Conservation (phyloP, 1,140 invertebrate species). For the Aphis gossypii region DNA sequence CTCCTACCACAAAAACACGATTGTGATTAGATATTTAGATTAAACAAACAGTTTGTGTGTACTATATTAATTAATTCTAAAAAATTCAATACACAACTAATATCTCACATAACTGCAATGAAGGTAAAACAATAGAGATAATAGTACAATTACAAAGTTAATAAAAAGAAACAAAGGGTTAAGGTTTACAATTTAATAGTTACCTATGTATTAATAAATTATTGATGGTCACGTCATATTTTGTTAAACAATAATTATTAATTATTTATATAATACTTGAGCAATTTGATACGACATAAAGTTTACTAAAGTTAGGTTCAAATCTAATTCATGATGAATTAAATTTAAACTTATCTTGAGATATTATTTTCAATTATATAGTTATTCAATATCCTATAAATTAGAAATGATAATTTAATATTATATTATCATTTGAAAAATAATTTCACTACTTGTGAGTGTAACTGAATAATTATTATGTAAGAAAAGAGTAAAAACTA, state of each 20-base stretch:
- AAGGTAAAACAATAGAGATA: no score
- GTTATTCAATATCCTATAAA: not conserved
- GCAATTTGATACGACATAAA: not conserved
- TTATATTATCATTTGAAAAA: not conserved
- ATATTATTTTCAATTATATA: not conserved
- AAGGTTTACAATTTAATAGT: not conserved
- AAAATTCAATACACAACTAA: no score
- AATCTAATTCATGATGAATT: no score
- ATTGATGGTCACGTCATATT: not conserved
- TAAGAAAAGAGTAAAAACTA: not conserved
- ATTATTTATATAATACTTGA: not conserved
- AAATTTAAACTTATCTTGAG: not conserved
- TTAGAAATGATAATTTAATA: not conserved
- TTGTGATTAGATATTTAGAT: not conserved
- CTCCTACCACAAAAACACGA: constrained; percentile 62
- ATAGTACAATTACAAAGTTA: not conserved
- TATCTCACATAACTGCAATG: no score
- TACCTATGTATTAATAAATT: not conserved
- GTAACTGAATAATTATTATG: not conserved
- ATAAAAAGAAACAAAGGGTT: not conserved
- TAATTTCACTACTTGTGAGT: not conserved
- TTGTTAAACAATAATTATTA: not conserved
- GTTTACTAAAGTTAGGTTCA: no score
- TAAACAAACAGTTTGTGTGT: no score
- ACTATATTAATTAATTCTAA: no score